Conservation (phyloP, 2,888 invertebrate species). For the Platycnemis pennipes region DNA sequence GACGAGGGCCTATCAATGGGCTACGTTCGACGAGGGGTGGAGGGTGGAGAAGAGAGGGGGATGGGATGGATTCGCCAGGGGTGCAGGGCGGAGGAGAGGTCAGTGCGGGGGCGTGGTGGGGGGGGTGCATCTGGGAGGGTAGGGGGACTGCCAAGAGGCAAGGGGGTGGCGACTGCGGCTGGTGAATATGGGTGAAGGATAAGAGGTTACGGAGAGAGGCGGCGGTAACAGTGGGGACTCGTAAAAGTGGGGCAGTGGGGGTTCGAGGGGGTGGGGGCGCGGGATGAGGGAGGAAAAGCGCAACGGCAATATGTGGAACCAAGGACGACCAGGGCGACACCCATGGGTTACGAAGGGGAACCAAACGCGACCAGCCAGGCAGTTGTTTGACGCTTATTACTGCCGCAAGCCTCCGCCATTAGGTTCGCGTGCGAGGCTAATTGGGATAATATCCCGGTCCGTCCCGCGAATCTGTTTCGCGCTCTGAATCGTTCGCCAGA, state of each 20-base stretch:
- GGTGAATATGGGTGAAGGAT: constrained; percentile 58
- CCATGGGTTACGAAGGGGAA: neutral
- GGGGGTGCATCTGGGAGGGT: neutral
- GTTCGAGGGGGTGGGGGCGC: neutral
- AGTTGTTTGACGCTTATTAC: too few relatives aligned
- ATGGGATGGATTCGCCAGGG: neutral
- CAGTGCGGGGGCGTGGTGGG: neutral
- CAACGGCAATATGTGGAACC: constrained; percentile 34
- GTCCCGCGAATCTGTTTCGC: too few relatives aligned
- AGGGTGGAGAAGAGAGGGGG: neutral
- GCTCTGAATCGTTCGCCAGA: too few relatives aligned
- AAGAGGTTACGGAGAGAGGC: constrained; percentile 1
- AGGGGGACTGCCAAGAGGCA: neutral
- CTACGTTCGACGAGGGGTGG: neutral
- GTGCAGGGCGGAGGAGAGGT: neutral
- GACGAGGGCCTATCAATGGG: neutral
- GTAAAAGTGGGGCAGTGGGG: too few relatives aligned
- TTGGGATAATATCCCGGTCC: too few relatives aligned
- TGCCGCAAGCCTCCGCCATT: too few relatives aligned
- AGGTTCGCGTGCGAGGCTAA: too few relatives aligned
- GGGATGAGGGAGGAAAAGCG: neutral
- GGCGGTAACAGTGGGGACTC: neutral
- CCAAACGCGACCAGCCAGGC: too few relatives aligned
- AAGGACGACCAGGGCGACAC: constrained; percentile 32
- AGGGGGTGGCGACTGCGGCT: constrained; percentile 41